Conservation (phyloP, 2,888 invertebrate genomes). For the Eristalis tenax region DNA sequence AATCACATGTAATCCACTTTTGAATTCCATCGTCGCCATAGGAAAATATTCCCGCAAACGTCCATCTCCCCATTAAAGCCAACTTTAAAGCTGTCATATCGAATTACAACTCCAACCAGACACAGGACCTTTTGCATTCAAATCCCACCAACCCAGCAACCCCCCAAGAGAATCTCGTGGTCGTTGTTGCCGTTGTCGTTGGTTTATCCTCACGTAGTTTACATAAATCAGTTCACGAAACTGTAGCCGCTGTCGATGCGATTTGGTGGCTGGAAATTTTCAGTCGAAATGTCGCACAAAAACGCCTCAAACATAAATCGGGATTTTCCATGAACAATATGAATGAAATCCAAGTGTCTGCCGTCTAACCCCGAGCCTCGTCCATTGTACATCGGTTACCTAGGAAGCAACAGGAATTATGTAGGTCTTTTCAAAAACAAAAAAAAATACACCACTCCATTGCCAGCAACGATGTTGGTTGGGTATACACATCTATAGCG, state of each 20-base stretch:
- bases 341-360: slow-evolving; percentile 25
- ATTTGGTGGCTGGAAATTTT: slow-evolving; percentile 15
- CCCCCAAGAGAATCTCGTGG: not conserved
- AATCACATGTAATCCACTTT: not conserved
- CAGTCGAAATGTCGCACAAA: slow-evolving; percentile 24
- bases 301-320: slow-evolving; percentile 38
- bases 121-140: slow-evolving; percentile 24
- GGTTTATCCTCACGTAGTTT: slow-evolving; percentile 53
- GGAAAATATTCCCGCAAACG: no score
- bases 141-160: slow-evolving; percentile 17
- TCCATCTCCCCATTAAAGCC: not conserved
- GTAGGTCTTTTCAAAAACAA: slow-evolving; percentile 8
- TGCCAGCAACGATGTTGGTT: slow-evolving; percentile 1
- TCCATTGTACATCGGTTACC: slow-evolving; percentile 38
- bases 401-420: slow-evolving; percentile 56
- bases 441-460: slow-evolving; percentile 4
- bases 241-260: not conserved
- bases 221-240: slow-evolving; percentile 47
- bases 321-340: slow-evolving; percentile 27
- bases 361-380: slow-evolving; percentile 6
- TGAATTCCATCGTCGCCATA: not conserved
- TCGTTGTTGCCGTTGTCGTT: not conserved
- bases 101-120: not conserved
- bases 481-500: not conserved
- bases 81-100: not conserved